Base-by-base conservation (phyloP, 2,113 vertebrate species). In the Tetrao urogallus region DNA sequence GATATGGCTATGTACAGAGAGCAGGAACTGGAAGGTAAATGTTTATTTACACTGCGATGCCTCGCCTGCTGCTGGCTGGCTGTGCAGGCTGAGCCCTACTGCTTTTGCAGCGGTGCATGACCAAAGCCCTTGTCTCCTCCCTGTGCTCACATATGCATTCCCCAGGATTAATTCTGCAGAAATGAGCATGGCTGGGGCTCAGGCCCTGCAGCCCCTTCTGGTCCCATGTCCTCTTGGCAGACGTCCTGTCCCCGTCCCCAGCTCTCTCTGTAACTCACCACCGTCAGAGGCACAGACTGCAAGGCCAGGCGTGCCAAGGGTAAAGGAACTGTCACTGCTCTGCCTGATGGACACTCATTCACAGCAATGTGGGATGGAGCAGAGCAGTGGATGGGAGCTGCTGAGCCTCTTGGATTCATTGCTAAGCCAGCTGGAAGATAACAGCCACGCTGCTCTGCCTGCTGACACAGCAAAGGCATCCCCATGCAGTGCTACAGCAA, bases 61-160 rank as follows among this genome's bases (percentile, higher is more conserved):
- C 94, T 90, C 50, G 82, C 89, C 82, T 87, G 88, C 87, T 32
- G 4, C 91, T 89, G 90, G 84, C 61, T 10, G 85, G 8, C n/a
- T 6, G 56, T 64, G 86, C 75, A 86, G 18, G 43, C 86, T 90
- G 88, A 95, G 69, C 63, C 69, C 61, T 65, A 3, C 0, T 42
- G 70, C 66, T 30, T 45, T 40, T 24, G 3, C 87, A 28, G 83
- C 40, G 21, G 48, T 71, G 75, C 60, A 21, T 43, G 63, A 30
- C 73, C 27, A 0, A 25, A 71, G 74, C n/a, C 18, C 17, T 28
- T 56, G 40, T 27, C 76, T 76, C 25, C 48, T 32, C 47, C 56
- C 84, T 65, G 13, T 6, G 4, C 76, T 71, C 77, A n/a, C 73
- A 38, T 24, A 27, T 9, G 2, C 71, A 43, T 84, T 86, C 70